These are phyloP conservation scores for Variabilichromis moorii DNA, from an alignment of 2,113 vertebrate genomes.

Conservation along the genomic window DNA sequence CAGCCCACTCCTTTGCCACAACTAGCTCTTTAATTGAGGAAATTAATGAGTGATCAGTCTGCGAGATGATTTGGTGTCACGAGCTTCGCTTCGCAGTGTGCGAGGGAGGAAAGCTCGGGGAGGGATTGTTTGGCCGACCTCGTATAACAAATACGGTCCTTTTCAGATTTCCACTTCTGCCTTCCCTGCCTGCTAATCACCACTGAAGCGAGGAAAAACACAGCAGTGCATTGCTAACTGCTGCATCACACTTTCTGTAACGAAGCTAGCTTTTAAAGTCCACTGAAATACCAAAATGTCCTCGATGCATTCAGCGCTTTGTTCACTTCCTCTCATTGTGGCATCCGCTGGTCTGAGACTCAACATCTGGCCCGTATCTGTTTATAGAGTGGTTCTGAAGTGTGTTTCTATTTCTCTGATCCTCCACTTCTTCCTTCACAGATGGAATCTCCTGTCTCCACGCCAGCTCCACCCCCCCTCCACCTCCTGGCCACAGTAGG, in stretches of 20 bases:
- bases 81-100: constrained; percentile 12
- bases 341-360: constrained; percentile 4
- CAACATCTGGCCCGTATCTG: constrained; percentile 21
- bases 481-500: constrained; percentile 88
- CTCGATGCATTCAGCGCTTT: constrained; percentile 1
- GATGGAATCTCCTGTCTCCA: constrained; percentile 97
- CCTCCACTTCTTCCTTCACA: constrained; percentile 55
- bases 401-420: constrained; percentile 17
- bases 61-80: constrained; percentile 50
- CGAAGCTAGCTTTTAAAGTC: not conserved
- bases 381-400: constrained; percentile 30
- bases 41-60: constrained; percentile 61
- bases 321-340: constrained; percentile 17
- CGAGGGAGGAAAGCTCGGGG: not conserved
- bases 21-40: constrained; percentile 53
- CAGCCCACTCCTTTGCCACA: constrained; percentile 31
- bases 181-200: constrained; percentile 28
- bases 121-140: constrained; percentile 20
- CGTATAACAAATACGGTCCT: constrained; percentile 44
- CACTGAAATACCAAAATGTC: not conserved
- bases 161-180: not conserved
- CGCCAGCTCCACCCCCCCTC: constrained; percentile 87
- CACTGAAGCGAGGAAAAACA: constrained; percentile 1
- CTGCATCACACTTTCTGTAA: not conserved
- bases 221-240: not conserved